Evolutionary conservation across 2,113 vertebrate species (phyloP).

Genomic region (Leuciscus idus): DNA sequence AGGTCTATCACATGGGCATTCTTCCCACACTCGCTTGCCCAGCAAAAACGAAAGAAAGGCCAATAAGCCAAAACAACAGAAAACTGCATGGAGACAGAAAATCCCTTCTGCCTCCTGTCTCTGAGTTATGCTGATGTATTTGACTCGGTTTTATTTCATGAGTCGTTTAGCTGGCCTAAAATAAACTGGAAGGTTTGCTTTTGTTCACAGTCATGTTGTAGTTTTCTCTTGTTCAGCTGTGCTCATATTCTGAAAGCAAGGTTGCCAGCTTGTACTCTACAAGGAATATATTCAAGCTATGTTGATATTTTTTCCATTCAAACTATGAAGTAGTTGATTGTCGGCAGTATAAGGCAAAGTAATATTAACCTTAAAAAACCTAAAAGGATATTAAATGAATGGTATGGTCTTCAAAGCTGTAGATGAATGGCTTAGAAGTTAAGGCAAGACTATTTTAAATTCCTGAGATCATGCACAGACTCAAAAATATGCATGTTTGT

Average conservation of each 20-base stretch:
- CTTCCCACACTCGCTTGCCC: constrained; percentile 36
- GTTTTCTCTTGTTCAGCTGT: background rate
- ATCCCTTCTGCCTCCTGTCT: background rate
- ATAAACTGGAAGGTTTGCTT: background rate
- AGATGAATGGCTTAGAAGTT: background rate
- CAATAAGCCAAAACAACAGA: constrained; percentile 12
- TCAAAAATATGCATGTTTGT: constrained; percentile 5
- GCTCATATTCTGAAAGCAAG: background rate
- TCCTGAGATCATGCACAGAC: background rate
- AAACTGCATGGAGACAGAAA: constrained; percentile 16
- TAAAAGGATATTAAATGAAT: background rate
- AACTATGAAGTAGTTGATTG: background rate
- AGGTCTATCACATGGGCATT: constrained; percentile 40
- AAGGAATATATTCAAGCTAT: background rate
- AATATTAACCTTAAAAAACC: background rate
- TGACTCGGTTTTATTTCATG: background rate
- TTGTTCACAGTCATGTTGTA: background rate
- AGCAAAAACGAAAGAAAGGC: constrained; percentile 37
- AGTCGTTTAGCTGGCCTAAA: background rate
- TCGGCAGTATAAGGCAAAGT: no score
- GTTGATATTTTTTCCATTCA: background rate
- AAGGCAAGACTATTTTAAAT: background rate
- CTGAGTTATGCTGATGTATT: background rate
- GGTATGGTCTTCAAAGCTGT: background rate
- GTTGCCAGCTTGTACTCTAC: no score